Percentiles rank a stretch among this genome's conserved stretches.
Evolutionary conservation across 2,113 vertebrate genomes (phyloP).

Genomic region (Eurypyga helias): DNA sequence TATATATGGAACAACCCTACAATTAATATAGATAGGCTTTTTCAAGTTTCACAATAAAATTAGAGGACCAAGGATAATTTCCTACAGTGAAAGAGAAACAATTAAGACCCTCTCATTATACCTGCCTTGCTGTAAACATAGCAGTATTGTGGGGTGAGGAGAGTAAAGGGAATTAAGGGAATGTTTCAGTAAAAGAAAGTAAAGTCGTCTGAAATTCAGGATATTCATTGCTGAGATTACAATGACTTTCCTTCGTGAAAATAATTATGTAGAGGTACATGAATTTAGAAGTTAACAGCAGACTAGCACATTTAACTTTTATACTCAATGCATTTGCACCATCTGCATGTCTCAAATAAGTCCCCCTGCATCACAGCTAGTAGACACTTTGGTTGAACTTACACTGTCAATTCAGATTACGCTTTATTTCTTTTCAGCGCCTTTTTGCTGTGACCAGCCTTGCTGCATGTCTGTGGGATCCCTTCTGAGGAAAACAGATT

Average conservation of each 20-base stretch:
- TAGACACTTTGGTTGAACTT: not conserved
- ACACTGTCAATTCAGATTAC: not conserved
- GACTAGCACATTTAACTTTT: not conserved
- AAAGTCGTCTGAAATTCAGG: not conserved
- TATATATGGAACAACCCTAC: not conserved
- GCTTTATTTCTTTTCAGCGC: not conserved
- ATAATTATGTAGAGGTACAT: not conserved
- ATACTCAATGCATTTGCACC: not conserved
- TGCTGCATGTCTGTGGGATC: fast-evolving
- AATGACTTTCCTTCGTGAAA: not conserved
- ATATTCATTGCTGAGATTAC: not conserved
- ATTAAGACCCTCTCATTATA: not conserved
- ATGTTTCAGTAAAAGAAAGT: not conserved
- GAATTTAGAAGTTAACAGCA: not conserved
- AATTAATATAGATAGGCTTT: not conserved
- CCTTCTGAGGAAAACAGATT: not conserved
- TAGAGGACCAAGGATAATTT: not conserved
- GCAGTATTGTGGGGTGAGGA: not conserved
- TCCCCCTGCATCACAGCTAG: not conserved
- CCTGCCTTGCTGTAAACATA: not conserved
- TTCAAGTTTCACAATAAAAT: not conserved
- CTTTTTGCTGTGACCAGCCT: not conserved
- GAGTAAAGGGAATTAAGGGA: not conserved
- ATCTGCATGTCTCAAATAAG: not conserved
- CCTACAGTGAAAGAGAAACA: not conserved